phyloP scores from a whole-genome alignment of 2,888 invertebrate genomes.

The Rhimphoctona megacephalus region DNA sequence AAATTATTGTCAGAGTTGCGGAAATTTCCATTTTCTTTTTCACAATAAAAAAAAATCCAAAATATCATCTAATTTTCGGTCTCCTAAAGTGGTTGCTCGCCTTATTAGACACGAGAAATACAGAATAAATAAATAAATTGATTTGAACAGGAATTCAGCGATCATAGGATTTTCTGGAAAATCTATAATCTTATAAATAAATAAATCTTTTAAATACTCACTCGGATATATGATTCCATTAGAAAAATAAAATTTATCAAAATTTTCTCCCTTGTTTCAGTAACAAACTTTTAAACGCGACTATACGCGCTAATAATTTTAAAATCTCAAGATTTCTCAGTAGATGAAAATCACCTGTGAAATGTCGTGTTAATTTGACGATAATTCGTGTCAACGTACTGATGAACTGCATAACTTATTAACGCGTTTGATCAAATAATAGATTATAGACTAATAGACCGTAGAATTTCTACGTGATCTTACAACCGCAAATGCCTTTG shows the following conservation, averaged over 20 bases:
- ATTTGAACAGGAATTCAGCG: not conserved
- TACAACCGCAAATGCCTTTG: not conserved
- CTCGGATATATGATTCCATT: not conserved
- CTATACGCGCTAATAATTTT: not conserved
- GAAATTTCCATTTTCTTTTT: too few relatives aligned
- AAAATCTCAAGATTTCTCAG: constrained; percentile 7
- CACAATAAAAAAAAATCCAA: too few relatives aligned
- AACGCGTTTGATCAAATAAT: constrained; percentile 29
- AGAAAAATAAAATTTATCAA: not conserved
- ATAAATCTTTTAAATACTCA: not conserved
- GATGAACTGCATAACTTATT: constrained; percentile 63
- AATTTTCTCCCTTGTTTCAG: not conserved
- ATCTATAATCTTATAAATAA: not conserved
- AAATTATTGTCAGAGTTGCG: too few relatives aligned
- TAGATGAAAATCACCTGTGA: constrained; percentile 24
- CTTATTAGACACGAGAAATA: not conserved
- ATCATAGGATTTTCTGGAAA: not conserved
- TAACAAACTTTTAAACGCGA: not conserved
- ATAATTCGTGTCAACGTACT: constrained; percentile 56
- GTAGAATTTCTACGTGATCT: not conserved
- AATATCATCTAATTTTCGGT: too few relatives aligned
- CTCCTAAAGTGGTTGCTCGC: too few relatives aligned
- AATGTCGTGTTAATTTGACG: constrained; percentile 60
- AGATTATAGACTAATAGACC: constrained; percentile 1
- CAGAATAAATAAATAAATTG: not conserved